A percentile compares a stretch with the other conserved stretches of the same genome.
Evolutionary conservation across 2,888 invertebrate genomes (phyloP).

Genomic region (Cecidostiba fungosa): DNA sequence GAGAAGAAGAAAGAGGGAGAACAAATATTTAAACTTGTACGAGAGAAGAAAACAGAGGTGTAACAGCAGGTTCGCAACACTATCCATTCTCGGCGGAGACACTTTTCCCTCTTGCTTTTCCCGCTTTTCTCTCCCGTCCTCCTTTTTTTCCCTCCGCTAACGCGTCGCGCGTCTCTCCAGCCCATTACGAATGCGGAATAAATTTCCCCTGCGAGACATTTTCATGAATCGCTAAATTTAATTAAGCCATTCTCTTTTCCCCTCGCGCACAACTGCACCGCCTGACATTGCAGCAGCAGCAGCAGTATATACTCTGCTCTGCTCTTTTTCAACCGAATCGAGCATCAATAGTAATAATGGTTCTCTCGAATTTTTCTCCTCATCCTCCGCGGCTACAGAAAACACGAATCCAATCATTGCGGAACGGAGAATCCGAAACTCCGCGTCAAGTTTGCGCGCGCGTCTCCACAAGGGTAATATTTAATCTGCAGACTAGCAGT

Average conservation of each 20-base stretch:
- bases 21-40: constrained; percentile 5
- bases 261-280: background rate
- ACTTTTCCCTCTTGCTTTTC: constrained; percentile 18
- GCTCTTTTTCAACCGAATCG: background rate
- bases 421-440: constrained; percentile 8
- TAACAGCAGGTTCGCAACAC: background rate
- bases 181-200: constrained; percentile 53
- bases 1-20: background rate
- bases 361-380: background rate
- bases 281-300: background rate
- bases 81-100: constrained; percentile 9
- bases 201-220: constrained; percentile 59
- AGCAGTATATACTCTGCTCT: background rate
- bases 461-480: constrained; percentile 41
- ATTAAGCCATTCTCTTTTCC: constrained; percentile 33
- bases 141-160: constrained; percentile 14
- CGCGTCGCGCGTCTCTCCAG: constrained; percentile 27
- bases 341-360: background rate
- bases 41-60: constrained; percentile 13
- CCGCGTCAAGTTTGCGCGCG: constrained; percentile 19
- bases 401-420: constrained; percentile 2
- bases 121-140: background rate
- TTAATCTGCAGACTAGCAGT: constrained; percentile 34
- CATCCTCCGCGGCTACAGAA: background rate
- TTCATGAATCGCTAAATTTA: constrained; percentile 60